Base-by-base conservation (phyloP, 30 jellyfish, hydroid and myxozoan species). In the Aurelia sp. region DNA sequence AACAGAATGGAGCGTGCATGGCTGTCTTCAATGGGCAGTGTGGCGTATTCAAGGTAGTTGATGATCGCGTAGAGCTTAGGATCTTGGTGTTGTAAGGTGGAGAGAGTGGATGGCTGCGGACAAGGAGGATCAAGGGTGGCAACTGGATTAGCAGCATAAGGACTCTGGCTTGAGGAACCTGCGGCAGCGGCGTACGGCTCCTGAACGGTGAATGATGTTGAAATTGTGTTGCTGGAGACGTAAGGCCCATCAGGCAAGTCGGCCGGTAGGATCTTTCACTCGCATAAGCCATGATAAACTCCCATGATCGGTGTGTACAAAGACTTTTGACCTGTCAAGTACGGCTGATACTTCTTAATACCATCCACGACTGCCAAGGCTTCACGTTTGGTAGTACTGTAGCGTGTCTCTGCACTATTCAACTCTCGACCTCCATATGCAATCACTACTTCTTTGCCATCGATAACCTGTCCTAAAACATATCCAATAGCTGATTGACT, bases 351-450 rank as follows among this genome's bases (percentile, higher is more conserved):
- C 11, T 31, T 35, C 64, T 69, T 72, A 21, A 84, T 33, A 19
- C 91, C 95, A 24, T 83, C 92, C 17, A 74, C 90, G 27, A 63
- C 90, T 2, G 95, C 95, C 24, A 85, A 52, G 9, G 91, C 95
- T 53, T 85, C 95, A 20, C 88, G 66, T 59, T 85, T 91, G 11
- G 83, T 85, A 4, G 95, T 65, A 74, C 95, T 76, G 80, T 73
- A 76, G 52, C 55, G 35, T 9, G 33, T 53, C 51, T 76, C 95
- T 5, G 90, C 90, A 7, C 16, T 30, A 61, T 73, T 76, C 63
- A 58, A 22, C n/a, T n/a, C n/a, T n/a, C n/a, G n/a, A n/a, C n/a
- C n/a, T n/a, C n/a, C n/a, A n/a, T n/a, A n/a, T n/a, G 88, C 78
- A 44, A 81, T 16, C 57, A 81, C 84, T 4, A 13, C 53, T 59